Evolutionary conservation across 2,113 vertebrate genomes (phyloP).

Genomic region (Semnopithecus entellus): DNA sequence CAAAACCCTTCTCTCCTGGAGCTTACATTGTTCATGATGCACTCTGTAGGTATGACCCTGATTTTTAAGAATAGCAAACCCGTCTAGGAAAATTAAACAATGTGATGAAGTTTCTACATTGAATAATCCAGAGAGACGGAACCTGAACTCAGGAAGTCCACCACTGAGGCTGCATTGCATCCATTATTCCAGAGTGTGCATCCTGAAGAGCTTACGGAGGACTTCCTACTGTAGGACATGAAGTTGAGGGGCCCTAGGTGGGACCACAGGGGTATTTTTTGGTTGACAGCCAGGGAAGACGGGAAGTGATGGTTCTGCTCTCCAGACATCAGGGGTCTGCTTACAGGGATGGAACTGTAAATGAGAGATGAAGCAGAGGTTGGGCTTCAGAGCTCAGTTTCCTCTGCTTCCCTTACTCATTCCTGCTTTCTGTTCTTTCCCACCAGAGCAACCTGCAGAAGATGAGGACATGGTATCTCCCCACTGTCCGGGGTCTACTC

Average conservation of each 20-base stretch:
- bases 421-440: not conserved
- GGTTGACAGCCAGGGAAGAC: not conserved
- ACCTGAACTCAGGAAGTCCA: not conserved
- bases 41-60: not conserved
- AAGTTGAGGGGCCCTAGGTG: not conserved
- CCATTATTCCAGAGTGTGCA: accelerated
- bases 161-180: accelerated
- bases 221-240: accelerated
- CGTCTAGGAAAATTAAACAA: not conserved
- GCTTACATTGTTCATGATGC: not conserved
- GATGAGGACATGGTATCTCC: not conserved
- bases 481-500: not conserved
- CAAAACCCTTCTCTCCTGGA: accelerated
- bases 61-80: not conserved
- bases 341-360: accelerated
- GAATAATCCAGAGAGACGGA: not conserved
- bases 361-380: too few species aligned
- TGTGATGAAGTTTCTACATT: too few species aligned
- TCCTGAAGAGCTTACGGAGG: not conserved
- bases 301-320: too few species aligned
- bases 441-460: not conserved
- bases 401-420: not conserved
- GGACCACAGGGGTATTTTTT: not conserved
- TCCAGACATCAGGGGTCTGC: not conserved
- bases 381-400: not conserved